Conservation (phyloP, 2,888 invertebrate species). For the Lepidonotus clava region DNA sequence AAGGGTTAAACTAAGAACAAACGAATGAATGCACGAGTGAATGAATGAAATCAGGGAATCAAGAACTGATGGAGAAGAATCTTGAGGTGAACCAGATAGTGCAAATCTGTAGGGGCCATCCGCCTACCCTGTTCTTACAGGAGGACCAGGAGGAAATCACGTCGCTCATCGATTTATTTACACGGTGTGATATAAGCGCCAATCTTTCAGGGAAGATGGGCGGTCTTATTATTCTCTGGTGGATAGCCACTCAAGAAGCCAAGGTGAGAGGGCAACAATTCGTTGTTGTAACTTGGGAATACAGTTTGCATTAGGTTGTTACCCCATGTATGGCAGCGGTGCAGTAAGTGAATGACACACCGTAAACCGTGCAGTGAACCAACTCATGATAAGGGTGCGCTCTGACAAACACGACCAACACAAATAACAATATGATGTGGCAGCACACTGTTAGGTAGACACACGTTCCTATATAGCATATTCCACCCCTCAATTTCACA, state of each 20-base stretch:
- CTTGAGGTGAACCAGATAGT: constrained; percentile 44
- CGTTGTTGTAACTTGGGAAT: constrained; percentile 37
- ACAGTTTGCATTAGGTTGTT: constrained; percentile 43
- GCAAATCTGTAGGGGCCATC: constrained; percentile 25
- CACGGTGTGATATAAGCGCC: background rate
- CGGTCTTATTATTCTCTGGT: background rate
- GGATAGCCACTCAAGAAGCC: background rate
- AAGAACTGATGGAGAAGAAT: background rate
- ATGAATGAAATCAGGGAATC: constrained; percentile 1
- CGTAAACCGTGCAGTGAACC: constrained; percentile 20
- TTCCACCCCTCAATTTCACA: constrained; percentile 40
- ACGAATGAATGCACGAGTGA: background rate
- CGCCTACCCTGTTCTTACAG: constrained; percentile 1
- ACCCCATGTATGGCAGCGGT: constrained; percentile 36
- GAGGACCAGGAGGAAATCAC: background rate
- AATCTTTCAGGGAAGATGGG: background rate
- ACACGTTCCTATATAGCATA: constrained; percentile 47
- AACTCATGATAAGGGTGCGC: constrained; percentile 11
- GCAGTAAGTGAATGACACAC: constrained; percentile 14
- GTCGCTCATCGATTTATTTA: background rate
- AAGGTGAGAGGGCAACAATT: constrained; percentile 38
- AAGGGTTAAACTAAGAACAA: background rate
- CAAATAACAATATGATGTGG: constrained; percentile 27
- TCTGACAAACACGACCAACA: constrained; percentile 36
- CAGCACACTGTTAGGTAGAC: constrained; percentile 50